Conservation (phyloP, 2,113 vertebrate genomes). For the Epinephelus lanceolatus region DNA sequence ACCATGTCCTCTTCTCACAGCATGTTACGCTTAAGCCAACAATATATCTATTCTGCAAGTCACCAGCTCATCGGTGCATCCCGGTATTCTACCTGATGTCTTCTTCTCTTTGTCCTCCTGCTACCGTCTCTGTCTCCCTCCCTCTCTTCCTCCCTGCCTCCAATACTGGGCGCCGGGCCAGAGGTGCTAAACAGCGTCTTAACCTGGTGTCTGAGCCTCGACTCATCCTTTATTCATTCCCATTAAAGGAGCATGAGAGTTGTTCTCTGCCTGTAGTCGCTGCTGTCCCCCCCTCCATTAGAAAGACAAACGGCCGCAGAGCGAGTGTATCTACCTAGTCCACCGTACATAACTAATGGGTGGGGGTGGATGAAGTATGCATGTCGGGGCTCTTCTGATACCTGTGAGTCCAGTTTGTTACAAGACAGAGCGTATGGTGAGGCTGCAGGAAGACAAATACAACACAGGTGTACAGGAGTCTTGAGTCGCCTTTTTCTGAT, state of each 20-base stretch:
- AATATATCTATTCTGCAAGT: not conserved
- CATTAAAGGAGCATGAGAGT: constrained; percentile 77
- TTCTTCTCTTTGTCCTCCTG: constrained; percentile 31
- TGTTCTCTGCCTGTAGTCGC: constrained; percentile 59
- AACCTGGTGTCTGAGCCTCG: constrained; percentile 73
- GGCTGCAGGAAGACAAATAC: constrained; percentile 11
- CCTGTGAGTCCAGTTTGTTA: constrained; percentile 32
- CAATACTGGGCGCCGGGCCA: constrained; percentile 58
- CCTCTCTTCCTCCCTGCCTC: constrained; percentile 17
- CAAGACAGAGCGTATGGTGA: constrained; percentile 10
- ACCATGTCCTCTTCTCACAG: not conserved
- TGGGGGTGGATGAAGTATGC: constrained; percentile 54
- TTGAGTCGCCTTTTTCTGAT: not conserved
- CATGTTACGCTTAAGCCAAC: not conserved
- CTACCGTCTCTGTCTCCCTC: constrained; percentile 1
- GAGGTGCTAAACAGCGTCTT: constrained; percentile 71
- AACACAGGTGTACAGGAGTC: not conserved
- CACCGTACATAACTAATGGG: constrained; percentile 47
- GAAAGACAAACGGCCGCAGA: constrained; percentile 64
- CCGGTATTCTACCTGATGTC: constrained; percentile 22
- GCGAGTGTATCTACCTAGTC: constrained; percentile 45
- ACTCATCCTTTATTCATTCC: constrained; percentile 79
- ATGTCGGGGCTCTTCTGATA: constrained; percentile 22
- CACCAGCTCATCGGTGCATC: not conserved
- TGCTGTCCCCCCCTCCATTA: constrained; percentile 65